A percentile compares a stretch with the other conserved stretches of the same genome.
Conservation (phyloP, 2,888 invertebrate genomes). For the Clistopyga incitator region DNA sequence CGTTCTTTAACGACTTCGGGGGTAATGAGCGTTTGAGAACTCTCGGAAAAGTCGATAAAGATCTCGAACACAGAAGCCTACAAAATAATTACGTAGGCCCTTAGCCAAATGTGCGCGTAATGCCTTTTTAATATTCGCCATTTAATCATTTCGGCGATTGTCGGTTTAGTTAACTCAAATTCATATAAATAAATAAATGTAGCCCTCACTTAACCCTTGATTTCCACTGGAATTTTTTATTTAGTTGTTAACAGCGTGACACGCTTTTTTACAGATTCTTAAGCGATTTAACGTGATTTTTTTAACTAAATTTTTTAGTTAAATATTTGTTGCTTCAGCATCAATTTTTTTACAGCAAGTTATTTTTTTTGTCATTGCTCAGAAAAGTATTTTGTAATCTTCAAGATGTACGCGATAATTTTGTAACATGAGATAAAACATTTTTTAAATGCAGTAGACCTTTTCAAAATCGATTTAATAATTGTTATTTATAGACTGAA, state of each 20-base stretch:
- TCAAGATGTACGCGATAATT: no score
- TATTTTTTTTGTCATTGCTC: neutral
- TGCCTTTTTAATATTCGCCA: constrained; percentile 4
- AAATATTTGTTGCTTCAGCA: neutral
- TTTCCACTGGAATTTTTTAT: neutral
- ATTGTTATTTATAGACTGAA: neutral
- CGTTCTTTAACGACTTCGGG: neutral
- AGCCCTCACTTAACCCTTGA: no score
- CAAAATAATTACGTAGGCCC: neutral
- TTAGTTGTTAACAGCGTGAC: neutral
- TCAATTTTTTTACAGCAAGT: neutral
- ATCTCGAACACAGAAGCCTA: neutral
- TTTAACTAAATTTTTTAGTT: neutral
- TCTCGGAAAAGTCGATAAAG: neutral
- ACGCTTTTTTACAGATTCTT: no score
- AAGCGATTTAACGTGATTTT: no score
- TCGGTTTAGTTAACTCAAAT: neutral
- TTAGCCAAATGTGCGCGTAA: neutral
- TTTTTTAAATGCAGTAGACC: no score
- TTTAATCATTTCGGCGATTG: neutral
- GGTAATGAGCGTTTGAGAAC: constrained; percentile 8
- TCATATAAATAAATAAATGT: neutral
- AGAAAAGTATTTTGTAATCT: no score
- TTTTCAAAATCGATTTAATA: no score
- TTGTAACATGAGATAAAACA: no score